Evolutionary conservation across 2,797 vertebrate genomes (phyloP).

Genomic region (Rhabdomys pumilio): DNA sequence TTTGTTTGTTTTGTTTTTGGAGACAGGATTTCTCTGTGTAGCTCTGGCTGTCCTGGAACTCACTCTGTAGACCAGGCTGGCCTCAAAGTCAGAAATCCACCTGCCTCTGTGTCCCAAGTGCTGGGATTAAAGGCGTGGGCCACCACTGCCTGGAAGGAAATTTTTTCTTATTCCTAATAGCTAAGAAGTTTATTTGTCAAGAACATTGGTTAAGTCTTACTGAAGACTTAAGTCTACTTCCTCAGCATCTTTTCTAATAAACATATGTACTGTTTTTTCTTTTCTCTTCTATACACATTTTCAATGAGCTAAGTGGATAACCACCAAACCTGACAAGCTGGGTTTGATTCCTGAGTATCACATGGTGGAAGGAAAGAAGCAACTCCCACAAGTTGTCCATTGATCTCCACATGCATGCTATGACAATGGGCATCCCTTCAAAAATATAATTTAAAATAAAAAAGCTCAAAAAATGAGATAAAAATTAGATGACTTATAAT

Average conservation of each 20-base stretch:
- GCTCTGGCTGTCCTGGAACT: too few species aligned
- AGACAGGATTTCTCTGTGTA: too few species aligned
- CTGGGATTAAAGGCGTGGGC: too few species aligned
- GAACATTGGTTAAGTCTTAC: constrained; percentile 57
- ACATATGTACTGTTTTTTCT: background rate
- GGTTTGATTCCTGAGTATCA: background rate
- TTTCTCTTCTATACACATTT: background rate
- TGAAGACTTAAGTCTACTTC: constrained; percentile 23
- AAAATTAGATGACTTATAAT: constrained; percentile 51
- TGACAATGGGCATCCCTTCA: background rate
- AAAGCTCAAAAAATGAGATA: background rate
- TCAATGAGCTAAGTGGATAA: constrained; percentile 7
- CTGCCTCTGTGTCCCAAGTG: too few species aligned
- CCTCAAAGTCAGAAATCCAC: too few species aligned
- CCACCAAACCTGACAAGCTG: background rate
- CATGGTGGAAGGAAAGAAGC: background rate
- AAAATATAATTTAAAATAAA: background rate
- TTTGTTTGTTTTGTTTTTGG: too few species aligned
- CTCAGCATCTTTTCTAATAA: constrained; percentile 67
- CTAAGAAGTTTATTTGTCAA: constrained; percentile 44
- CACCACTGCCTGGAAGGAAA: background rate
- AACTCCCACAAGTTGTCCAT: background rate
- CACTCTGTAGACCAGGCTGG: too few species aligned
- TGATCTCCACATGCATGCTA: background rate
- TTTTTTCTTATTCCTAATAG: constrained; percentile 56